Percentiles rank a stretch among this genome's conserved stretches.
phyloP scores from a whole-genome alignment of 2,888 invertebrate genomes.

The Ditula angustiorana region DNA sequence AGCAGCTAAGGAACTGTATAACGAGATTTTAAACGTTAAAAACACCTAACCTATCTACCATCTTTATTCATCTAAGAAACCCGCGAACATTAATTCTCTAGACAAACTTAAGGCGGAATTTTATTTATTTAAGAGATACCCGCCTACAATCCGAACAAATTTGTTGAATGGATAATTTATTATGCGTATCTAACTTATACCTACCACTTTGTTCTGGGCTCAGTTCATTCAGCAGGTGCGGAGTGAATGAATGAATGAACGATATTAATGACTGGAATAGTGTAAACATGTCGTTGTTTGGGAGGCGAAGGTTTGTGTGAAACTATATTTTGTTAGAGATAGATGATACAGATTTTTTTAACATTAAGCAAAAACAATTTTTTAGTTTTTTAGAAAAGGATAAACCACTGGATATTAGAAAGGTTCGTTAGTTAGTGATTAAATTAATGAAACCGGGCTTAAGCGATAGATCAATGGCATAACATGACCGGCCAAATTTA shows the following conservation, averaged over 20 bases:
- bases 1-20: no score
- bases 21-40: no score
- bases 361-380: neutral
- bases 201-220: conserved; percentile 48
- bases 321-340: neutral
- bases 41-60: conserved; percentile 1
- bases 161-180: conserved; percentile 79
- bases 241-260: conserved; percentile 50
- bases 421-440: no score
- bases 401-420: no score
- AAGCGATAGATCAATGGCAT: no score
- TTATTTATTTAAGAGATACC: conserved; percentile 61
- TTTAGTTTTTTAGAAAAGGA: no score
- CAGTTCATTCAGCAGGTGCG: conserved; percentile 52
- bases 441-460: no score
- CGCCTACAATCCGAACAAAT: conserved; percentile 80
- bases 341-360: neutral
- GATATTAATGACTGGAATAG: conserved; percentile 67
- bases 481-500: no score
- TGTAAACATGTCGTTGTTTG: conserved; percentile 77
- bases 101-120: conserved; percentile 38
- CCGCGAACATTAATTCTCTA: conserved; percentile 23
- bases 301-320: conserved; percentile 42
- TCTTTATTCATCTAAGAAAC: conserved; percentile 5
- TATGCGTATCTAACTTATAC: conserved; percentile 58